phyloP scores from a whole-genome alignment of 2,888 invertebrate species.

The Globia sparganii region DNA sequence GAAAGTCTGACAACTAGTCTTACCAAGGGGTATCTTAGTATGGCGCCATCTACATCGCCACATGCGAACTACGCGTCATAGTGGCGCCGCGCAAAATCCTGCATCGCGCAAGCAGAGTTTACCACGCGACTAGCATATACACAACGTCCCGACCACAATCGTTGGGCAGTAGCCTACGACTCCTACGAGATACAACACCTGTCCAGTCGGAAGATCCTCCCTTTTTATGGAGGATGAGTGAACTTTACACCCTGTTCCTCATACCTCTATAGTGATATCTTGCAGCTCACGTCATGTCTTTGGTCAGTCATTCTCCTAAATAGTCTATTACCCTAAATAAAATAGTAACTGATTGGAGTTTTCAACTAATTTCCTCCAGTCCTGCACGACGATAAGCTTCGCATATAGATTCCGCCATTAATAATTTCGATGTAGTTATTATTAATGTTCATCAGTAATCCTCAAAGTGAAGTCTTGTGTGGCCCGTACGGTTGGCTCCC shows the following conservation, averaged over 20 bases:
- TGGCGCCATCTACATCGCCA: no score
- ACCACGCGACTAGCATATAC: no score
- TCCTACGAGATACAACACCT: no score
- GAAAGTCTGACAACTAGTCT: no score
- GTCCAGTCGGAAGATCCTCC: neutral
- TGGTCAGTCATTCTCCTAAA: neutral
- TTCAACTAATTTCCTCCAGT: conserved; percentile 49
- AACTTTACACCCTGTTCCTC: no score
- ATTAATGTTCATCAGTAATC: conserved; percentile 62
- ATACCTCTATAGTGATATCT: no score
- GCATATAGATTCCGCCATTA: conserved; percentile 51
- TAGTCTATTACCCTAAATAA: conserved; percentile 15
- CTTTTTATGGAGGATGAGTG: neutral
- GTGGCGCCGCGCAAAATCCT: no score
- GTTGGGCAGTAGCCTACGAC: no score
- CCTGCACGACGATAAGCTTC: conserved; percentile 45
- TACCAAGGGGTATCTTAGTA: no score
- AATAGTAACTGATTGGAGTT: conserved; percentile 20
- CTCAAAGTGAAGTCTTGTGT: conserved; percentile 60
- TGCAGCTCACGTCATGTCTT: conserved; percentile 5
- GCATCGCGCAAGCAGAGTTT: no score
- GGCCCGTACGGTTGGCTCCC: conserved; percentile 60
- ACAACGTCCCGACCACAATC: no score
- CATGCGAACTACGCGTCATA: no score
- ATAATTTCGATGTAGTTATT: conserved; percentile 64